phyloP scores from a whole-genome alignment of 2,888 invertebrate species.

The Clusia tigrina region DNA sequence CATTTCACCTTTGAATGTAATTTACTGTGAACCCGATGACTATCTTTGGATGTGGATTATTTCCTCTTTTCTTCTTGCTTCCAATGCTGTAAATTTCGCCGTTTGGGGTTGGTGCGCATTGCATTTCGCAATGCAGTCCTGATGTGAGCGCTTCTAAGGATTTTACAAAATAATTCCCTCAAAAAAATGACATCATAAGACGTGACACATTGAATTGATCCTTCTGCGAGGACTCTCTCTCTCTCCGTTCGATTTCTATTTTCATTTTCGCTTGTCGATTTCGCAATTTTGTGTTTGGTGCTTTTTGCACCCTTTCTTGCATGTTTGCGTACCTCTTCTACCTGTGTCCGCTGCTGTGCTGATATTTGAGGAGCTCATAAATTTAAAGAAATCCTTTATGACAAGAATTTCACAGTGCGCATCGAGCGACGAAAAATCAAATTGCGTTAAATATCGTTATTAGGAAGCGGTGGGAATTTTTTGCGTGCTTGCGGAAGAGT shows the following conservation, averaged over 20 bases:
- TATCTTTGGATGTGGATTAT: conserved; percentile 35
- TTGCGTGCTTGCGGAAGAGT: conserved; percentile 8
- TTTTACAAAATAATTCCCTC: conserved; percentile 34
- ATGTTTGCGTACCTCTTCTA: too few relatives aligned
- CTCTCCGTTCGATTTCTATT: conserved; percentile 35
- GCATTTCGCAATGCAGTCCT: not conserved
- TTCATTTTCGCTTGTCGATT: conserved; percentile 19
- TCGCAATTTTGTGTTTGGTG: conserved; percentile 26
- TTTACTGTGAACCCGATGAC: conserved; percentile 57
- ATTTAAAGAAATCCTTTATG: conserved; percentile 36
- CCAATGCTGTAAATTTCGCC: conserved; percentile 17
- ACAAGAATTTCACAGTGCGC: not conserved
- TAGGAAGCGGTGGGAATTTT: conserved; percentile 43
- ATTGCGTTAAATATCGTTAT: conserved; percentile 9
- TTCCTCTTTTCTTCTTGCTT: not conserved
- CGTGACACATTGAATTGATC: conserved; percentile 52
- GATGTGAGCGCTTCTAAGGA: conserved; percentile 18
- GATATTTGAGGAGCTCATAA: conserved; percentile 57
- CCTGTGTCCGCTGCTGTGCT: conserved; percentile 31
- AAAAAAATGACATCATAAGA: conserved; percentile 59
- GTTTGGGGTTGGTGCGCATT: conserved; percentile 36
- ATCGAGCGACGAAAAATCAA: not conserved
- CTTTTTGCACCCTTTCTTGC: conserved; percentile 56
- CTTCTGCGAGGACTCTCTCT: conserved; percentile 23
- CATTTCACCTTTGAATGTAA: conserved; percentile 59